phyloP scores from a whole-genome alignment of 2,797 vertebrate genomes.

The Craterocephalus amniculus region DNA sequence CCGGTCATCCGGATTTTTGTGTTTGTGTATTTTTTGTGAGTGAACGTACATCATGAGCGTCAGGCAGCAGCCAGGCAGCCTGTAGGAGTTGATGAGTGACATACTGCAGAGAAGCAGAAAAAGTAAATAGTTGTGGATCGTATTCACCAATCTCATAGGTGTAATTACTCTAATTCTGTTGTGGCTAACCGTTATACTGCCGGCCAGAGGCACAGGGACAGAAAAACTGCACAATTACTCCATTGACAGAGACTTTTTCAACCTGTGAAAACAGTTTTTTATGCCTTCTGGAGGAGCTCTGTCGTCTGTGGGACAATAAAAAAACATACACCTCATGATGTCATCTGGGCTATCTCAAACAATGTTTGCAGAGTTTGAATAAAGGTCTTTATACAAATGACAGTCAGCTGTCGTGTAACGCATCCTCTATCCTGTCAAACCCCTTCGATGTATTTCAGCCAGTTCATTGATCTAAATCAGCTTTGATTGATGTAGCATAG shows the following conservation, averaged over 20 bases:
- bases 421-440: too few relatives aligned
- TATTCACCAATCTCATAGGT: conserved; percentile 25
- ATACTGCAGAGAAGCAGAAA: conserved; percentile 24
- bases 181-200: not conserved
- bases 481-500: too few relatives aligned
- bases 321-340: not conserved
- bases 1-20: not conserved
- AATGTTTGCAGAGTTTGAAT: not conserved
- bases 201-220: not conserved
- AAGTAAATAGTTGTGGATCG: conserved; percentile 37
- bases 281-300: not conserved
- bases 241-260: conserved; percentile 28
- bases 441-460: too few relatives aligned
- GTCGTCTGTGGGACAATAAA: not conserved
- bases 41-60: not conserved
- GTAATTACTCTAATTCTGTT: conserved; percentile 24
- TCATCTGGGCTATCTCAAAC: not conserved
- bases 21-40: not conserved
- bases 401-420: too few relatives aligned
- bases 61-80: not conserved
- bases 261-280: conserved; percentile 1
- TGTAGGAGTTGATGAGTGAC: conserved; percentile 38
- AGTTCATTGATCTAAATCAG: too few relatives aligned
- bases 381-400: too few relatives aligned
- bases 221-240: conserved; percentile 14